Conservation (phyloP, 2,113 vertebrate genomes). For the Oriolus oriolus region DNA sequence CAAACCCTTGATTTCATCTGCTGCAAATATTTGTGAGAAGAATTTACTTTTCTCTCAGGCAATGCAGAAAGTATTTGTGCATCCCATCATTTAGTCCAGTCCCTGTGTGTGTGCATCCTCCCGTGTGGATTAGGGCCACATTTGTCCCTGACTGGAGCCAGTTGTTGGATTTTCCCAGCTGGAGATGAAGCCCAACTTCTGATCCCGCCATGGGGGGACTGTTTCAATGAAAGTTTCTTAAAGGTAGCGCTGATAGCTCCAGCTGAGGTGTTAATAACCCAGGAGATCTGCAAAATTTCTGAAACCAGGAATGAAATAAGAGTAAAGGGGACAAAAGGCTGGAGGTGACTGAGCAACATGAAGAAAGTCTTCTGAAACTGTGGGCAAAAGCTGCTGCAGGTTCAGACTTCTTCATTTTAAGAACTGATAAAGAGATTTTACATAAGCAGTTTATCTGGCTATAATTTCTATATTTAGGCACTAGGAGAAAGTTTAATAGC, state of each 20-base stretch:
- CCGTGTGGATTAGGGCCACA: background rate
- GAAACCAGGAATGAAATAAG: background rate
- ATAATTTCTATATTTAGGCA: background rate
- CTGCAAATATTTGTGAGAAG: background rate
- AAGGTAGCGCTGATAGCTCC: background rate
- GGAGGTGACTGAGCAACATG: background rate
- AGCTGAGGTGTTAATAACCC: background rate
- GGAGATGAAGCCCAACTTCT: background rate
- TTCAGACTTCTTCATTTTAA: background rate
- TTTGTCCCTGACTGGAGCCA: background rate
- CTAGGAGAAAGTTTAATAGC: background rate
- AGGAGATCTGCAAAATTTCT: background rate
- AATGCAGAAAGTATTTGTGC: background rate
- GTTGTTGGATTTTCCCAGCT: background rate
- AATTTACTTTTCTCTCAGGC: background rate
- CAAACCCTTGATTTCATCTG: background rate
- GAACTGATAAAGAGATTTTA: background rate
- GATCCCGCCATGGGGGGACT: background rate
- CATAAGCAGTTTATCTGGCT: background rate
- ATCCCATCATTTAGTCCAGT: background rate
- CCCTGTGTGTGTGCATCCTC: background rate
- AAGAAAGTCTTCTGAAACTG: background rate
- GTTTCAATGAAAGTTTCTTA: background rate
- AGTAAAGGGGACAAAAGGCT: background rate
- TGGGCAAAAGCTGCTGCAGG: background rate